Conservation (phyloP, 2,113 vertebrate genomes). For the Geococcyx californianus region DNA sequence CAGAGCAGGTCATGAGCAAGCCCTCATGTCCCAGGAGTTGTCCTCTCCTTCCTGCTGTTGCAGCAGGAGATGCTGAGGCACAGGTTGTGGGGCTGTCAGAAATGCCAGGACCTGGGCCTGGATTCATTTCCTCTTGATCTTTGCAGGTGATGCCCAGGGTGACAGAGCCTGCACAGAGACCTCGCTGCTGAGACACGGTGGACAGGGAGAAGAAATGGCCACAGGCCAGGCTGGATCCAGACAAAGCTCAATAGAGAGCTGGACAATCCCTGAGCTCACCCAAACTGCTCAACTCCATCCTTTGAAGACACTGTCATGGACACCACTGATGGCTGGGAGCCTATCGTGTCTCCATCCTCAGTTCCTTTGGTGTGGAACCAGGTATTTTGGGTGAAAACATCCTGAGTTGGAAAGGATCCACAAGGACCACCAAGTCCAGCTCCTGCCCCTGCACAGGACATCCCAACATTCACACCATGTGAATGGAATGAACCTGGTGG, state of each 20-base stretch:
- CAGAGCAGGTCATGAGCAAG: background rate
- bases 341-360: rapidly evolving
- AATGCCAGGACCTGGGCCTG: background rate
- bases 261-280: background rate
- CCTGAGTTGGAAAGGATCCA: background rate
- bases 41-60: background rate
- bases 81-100: rapidly evolving
- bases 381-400: background rate
- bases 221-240: background rate
- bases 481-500: too few relatives aligned
- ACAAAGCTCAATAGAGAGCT: background rate
- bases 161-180: background rate
- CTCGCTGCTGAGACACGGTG: background rate
- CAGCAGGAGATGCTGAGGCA: background rate
- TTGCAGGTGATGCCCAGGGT: background rate
- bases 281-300: rapidly evolving
- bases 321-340: background rate
- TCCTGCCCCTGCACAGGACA: too few relatives aligned
- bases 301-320: rapidly evolving
- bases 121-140: background rate
- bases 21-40: background rate
- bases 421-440: too few relatives aligned
- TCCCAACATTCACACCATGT: too few relatives aligned
- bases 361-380: background rate
- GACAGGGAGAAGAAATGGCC: background rate